Conservation (phyloP, 2,113 vertebrate genomes). For the Otis tarda region DNA sequence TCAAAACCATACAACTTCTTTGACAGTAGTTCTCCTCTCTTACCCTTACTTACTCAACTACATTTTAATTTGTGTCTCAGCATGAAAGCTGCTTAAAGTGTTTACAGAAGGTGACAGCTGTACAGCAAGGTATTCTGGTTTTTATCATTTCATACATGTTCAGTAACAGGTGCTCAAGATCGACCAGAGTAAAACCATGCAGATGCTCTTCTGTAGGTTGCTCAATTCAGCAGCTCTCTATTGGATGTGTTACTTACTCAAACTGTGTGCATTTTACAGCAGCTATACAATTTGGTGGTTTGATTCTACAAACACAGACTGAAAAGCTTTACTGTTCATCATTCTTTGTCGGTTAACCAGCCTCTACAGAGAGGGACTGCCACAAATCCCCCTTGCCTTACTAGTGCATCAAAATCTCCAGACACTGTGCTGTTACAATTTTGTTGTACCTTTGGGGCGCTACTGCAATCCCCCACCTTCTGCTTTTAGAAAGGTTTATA, state of each 20-base stretch:
- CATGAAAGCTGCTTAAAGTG: neutral
- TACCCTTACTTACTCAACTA: neutral
- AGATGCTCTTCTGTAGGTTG: neutral
- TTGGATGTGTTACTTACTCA: accelerated
- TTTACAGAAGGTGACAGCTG: neutral
- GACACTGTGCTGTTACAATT: neutral
- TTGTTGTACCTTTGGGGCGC: neutral
- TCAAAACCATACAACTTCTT: neutral
- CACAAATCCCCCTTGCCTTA: neutral
- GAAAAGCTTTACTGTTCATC: neutral
- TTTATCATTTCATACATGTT: neutral
- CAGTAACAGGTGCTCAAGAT: neutral
- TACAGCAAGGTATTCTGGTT: neutral
- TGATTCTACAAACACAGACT: too few relatives aligned
- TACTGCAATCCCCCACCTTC: neutral
- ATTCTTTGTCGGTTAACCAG: too few relatives aligned
- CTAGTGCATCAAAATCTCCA: neutral
- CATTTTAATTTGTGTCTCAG: neutral
- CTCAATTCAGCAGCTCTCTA: neutral
- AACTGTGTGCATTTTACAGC: neutral
- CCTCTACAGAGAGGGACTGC: neutral
- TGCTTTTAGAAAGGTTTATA: neutral
- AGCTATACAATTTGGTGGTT: accelerated
- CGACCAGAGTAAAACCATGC: neutral
- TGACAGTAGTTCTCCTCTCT: neutral